Conservation (phyloP, 1,140 invertebrate genomes). For the Frieseomelitta varia region DNA sequence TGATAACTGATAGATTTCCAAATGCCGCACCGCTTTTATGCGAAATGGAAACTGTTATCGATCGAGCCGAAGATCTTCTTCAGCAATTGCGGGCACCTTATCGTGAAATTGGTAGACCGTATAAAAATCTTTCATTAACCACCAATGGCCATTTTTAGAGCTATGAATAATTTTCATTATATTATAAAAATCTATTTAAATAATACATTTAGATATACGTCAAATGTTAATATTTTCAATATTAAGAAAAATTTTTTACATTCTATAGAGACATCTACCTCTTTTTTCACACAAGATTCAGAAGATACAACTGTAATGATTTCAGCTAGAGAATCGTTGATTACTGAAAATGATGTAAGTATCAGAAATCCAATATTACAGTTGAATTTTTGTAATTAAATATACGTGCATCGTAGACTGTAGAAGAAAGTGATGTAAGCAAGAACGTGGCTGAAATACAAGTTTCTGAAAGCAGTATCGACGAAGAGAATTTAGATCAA, state of each 20-base stretch:
- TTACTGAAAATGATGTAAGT: conserved; percentile 47
- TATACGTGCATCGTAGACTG: background rate
- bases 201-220: too few relatives aligned
- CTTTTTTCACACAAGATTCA: conserved; percentile 55
- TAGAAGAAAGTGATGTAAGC: background rate
- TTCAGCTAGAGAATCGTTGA: conserved; percentile 46
- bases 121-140: background rate
- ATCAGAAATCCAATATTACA: background rate
- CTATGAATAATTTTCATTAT: background rate
- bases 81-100: conserved; percentile 51
- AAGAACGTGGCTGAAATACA: conserved; percentile 30
- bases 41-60: conserved; percentile 71
- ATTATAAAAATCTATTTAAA: background rate
- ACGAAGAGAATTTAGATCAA: background rate
- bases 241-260: background rate
- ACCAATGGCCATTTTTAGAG: too few relatives aligned
- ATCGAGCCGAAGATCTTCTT: conserved; percentile 67
- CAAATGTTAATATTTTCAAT: background rate
- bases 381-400: background rate
- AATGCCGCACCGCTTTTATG: conserved; percentile 70
- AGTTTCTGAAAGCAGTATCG: conserved; percentile 16
- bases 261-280: conserved; percentile 54
- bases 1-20: conserved; percentile 69
- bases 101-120: conserved; percentile 53
- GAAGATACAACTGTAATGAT: conserved; percentile 49